A percentile compares a stretch with the other conserved stretches of the same genome.
Conservation (phyloP, 1,140 invertebrate genomes). For the fruit fly (Drosophila melanogaster) region Release_6_plus_ISO1_MT NC_004354.4:16858001-16858500, state of each 20-base stretch:
- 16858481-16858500: conserved; percentile 32
- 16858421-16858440: conserved; percentile 25
- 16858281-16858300: conserved; percentile 1
- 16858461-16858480: neutral
- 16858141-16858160: neutral
- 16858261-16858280: conserved; percentile 43
- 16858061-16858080: neutral
- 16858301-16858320: conserved; percentile 41
- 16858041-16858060: too few relatives aligned
- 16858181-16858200: conserved; percentile 36
- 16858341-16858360: neutral
- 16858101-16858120: conserved; percentile 1
- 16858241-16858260: conserved; percentile 64
- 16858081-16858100: neutral
- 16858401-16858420: conserved; percentile 28
- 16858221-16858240: conserved; percentile 39
- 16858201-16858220: conserved; percentile 15
- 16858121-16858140: neutral
- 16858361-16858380: conserved; percentile 25
- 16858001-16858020: too few relatives aligned
- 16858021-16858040: too few relatives aligned
- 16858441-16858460: conserved; percentile 4
- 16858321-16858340: neutral
- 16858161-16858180: neutral
- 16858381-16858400: conserved; percentile 35